Evolutionary conservation across 1,140 invertebrate species (phyloP).

Genomic region (Drosophila subpulchrella): DNA sequence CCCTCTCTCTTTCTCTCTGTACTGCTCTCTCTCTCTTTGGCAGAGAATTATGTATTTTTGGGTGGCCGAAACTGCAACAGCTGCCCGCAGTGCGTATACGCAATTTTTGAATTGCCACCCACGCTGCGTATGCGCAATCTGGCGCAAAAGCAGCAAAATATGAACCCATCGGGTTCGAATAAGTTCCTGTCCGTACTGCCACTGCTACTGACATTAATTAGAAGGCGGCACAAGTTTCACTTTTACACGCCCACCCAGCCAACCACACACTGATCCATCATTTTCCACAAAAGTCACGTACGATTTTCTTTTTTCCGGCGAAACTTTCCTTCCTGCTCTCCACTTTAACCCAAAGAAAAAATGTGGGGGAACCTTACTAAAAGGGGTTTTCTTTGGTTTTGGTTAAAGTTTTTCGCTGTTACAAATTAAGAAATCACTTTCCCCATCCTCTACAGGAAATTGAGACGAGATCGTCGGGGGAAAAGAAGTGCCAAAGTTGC

Average conservation of each 20-base stretch:
- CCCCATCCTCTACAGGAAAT: slow-evolving; percentile 5
- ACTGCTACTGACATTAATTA: slow-evolving; percentile 61
- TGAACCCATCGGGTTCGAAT: slow-evolving; percentile 9
- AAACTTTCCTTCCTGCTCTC: slow-evolving; percentile 62
- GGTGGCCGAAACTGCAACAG: slow-evolving; percentile 55
- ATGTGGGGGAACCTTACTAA: not conserved
- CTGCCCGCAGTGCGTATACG: slow-evolving; percentile 67
- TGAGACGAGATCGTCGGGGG: slow-evolving; percentile 7
- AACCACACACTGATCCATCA: slow-evolving; percentile 63
- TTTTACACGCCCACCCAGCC: slow-evolving; percentile 36
- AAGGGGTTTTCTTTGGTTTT: not conserved
- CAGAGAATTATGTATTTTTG: slow-evolving; percentile 31
- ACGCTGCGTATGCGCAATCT: slow-evolving; percentile 68
- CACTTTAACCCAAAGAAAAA: slow-evolving; percentile 58
- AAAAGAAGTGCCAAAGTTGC: slow-evolving; percentile 10
- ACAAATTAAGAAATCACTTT: slow-evolving; percentile 82
- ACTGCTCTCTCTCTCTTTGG: not conserved
- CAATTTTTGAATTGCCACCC: slow-evolving; percentile 47
- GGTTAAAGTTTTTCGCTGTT: slow-evolving; percentile 51
- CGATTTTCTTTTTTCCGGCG: slow-evolving; percentile 14
- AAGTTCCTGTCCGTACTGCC: not conserved
- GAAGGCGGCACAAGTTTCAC: slow-evolving; percentile 61
- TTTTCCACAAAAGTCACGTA: slow-evolving; percentile 80
- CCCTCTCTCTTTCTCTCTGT: slow-evolving; percentile 14
- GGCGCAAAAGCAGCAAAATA: slow-evolving; percentile 6